Percentiles rank a stretch among this genome's conserved stretches.
Evolutionary conservation across 2,888 invertebrate species (phyloP).

Genomic region (Carcina quercana): DNA sequence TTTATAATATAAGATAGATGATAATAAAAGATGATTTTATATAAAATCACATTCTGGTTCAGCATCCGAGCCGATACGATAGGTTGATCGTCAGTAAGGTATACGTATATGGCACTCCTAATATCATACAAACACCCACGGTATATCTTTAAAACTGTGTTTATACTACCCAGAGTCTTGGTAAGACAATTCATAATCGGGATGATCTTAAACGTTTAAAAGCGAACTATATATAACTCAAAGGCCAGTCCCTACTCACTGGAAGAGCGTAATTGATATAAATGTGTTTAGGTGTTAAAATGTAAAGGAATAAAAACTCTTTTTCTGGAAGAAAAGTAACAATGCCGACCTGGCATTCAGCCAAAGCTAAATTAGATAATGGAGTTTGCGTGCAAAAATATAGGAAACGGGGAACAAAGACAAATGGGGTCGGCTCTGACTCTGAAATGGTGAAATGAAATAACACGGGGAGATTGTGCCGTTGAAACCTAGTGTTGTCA

Average conservation of each 20-base stretch:
- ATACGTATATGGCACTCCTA: too few relatives aligned
- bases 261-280: slow-evolving; percentile 53
- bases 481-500: slow-evolving; percentile 27
- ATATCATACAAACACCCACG: too few relatives aligned
- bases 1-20: too few relatives aligned
- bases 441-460: slow-evolving; percentile 66
- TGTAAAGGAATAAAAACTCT: slow-evolving; percentile 63
- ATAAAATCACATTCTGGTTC: too few relatives aligned
- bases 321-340: slow-evolving; percentile 62
- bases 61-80: too few relatives aligned
- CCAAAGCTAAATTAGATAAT: slow-evolving; percentile 75
- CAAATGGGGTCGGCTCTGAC: slow-evolving; percentile 68
- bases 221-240: neutral
- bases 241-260: too few relatives aligned
- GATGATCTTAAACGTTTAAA: neutral
- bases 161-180: too few relatives aligned
- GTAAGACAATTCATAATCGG: neutral
- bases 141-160: too few relatives aligned
- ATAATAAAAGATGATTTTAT: too few relatives aligned
- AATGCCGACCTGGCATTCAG: slow-evolving; percentile 68
- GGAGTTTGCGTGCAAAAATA: slow-evolving; percentile 75
- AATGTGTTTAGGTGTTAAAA: slow-evolving; percentile 59
- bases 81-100: too few relatives aligned
- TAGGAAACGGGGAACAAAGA: slow-evolving; percentile 74
- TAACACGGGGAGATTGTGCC: slow-evolving; percentile 56